Evolutionary conservation across 2,113 vertebrate genomes (phyloP).

Genomic region (Tupaia chinensis): DNA sequence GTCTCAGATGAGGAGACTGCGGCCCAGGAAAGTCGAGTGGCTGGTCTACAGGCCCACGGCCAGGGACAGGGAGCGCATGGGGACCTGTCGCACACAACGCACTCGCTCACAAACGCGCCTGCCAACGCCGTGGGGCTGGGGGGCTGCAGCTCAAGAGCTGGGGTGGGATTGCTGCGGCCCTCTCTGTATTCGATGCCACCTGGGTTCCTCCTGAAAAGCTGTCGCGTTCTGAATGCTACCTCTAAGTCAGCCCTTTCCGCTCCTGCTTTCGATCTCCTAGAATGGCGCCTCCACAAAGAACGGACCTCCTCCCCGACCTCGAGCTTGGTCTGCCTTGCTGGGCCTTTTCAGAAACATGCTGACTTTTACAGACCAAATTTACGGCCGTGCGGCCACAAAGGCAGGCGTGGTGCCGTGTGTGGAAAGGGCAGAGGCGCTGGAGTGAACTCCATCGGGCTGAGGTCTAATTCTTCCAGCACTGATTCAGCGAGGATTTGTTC

Average conservation of each 20-base stretch:
- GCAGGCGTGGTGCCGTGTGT: neutral
- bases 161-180: neutral
- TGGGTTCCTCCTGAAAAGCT: constrained; percentile 68
- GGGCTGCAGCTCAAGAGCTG: neutral
- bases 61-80: neutral
- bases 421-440: constrained; percentile 53
- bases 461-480: constrained; percentile 65
- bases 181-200: constrained; percentile 42
- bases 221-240: constrained; percentile 52
- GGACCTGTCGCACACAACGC: neutral
- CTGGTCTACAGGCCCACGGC: neutral
- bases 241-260: constrained; percentile 35
- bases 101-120: neutral
- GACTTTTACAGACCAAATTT: constrained; percentile 25
- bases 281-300: constrained; percentile 54
- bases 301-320: neutral
- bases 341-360: neutral
- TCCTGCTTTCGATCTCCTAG: constrained; percentile 41
- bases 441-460: constrained; percentile 13
- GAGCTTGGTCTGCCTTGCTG: neutral
- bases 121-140: neutral
- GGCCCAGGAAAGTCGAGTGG: neutral
- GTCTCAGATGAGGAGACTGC: neutral
- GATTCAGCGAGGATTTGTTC: constrained; percentile 67
- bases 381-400: neutral